Evolutionary conservation across 2,113 vertebrate species (phyloP).

Genomic region (Paratilapia polleni): DNA sequence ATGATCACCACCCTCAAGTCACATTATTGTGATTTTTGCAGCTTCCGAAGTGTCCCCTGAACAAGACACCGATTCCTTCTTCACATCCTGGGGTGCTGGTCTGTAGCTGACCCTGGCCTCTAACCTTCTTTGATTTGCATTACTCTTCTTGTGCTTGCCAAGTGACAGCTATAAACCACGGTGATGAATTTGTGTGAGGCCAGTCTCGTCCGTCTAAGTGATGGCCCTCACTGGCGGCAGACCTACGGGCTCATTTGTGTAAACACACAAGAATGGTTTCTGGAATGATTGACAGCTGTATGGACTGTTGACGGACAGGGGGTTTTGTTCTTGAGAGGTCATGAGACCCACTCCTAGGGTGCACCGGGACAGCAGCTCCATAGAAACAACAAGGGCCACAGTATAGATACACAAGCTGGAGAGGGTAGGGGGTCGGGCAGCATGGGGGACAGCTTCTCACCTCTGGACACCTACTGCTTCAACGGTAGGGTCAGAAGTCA

Average conservation of each 20-base stretch:
- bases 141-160: not conserved
- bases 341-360: constrained; percentile 57
- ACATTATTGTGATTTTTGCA: not conserved
- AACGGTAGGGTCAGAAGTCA: constrained; percentile 70
- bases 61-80: not conserved
- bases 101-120: constrained; percentile 4
- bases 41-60: not conserved
- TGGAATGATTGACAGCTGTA: constrained; percentile 75
- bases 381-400: constrained; percentile 57
- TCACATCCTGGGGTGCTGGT: not conserved
- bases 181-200: constrained; percentile 1
- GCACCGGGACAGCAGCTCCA: constrained; percentile 61
- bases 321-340: constrained; percentile 59
- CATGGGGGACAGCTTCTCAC: constrained; percentile 31
- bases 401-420: constrained; percentile 48
- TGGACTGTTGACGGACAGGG: constrained; percentile 73
- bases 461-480: constrained; percentile 58
- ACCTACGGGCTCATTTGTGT: not conserved
- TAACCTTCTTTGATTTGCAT: constrained; percentile 27
- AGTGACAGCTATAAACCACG: constrained; percentile 29
- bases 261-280: constrained; percentile 7
- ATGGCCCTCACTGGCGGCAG: not conserved
- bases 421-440: constrained; percentile 25
- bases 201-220: constrained; percentile 2
- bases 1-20: not conserved